Evolutionary conservation across 2,888 invertebrate genomes (phyloP), one percentile per base, ranked within the genome.

Genomic region (Idaea straminata): DNA sequence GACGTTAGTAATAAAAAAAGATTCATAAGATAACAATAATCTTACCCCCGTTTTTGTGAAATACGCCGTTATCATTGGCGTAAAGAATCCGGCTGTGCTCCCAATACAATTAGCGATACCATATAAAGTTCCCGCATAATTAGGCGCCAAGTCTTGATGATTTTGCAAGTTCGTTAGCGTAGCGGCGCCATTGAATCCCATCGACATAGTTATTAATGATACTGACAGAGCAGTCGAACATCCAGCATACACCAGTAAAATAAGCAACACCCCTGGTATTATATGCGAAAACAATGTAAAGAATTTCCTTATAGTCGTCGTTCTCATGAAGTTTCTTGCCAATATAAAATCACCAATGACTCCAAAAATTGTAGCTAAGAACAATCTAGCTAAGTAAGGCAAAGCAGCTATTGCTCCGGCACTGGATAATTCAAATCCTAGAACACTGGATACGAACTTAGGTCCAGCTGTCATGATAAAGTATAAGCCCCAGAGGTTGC

Each of bases 101-200:
- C 96, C 96, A 35, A 96, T 84, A 71, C 95, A 95, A 76, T 96
- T 96, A 61, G 96, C 96, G n/a, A 96, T 95, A 10, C 96, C 96
- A 75, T 96, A 96, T 35, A 96, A 84, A 13, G 96, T 95, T 5
- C 96, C 96, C 0, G 96, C 96, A 80, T 94, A 96, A 78, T 96
- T 96, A 0, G 96, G 96, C 0, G 96, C 95, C 64, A 96, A 86
- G 83, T 96, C 96, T 83, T 96, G 96, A 66, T 95, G 93, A 71
- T 95, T 95, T 77, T 94, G 94, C 70, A 95, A 84, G 78, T 95
- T 95, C 0, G 95, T 94, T 65, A 94, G 81, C 0, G 95, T 94
- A 0, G 95, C 94, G 5, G 95, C 94, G 0, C 95, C 95, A 69
- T 95, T 95, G 76, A 95, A 94, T 25, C 95, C 96, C 83, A 96